Percentiles rank a stretch among this genome's conserved stretches.
phyloP scores from a whole-genome alignment of 2,888 invertebrate genomes.

The Lacanobia oleracea region DNA sequence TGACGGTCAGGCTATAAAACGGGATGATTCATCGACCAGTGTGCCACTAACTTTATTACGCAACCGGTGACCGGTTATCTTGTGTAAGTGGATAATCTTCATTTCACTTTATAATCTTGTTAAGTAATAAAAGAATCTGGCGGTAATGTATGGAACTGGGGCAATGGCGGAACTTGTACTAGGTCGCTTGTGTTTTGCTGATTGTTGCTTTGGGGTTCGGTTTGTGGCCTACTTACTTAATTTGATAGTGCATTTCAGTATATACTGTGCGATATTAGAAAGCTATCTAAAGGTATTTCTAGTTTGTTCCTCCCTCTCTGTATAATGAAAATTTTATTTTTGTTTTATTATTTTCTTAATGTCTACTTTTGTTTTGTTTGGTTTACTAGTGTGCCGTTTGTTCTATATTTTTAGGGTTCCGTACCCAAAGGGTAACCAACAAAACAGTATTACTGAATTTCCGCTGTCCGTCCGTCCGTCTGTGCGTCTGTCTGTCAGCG shows the following conservation, averaged over 20 bases:
- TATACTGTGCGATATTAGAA: too few species aligned
- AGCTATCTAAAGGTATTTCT: too few species aligned
- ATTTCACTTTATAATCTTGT: slow-evolving; percentile 63
- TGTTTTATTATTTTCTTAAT: too few species aligned
- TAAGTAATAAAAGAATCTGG: slow-evolving; percentile 40
- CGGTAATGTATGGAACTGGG: slow-evolving; percentile 46
- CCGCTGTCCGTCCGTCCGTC: too few species aligned
- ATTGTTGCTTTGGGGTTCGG: slow-evolving; percentile 5
- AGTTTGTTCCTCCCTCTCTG: not conserved
- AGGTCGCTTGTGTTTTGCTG: slow-evolving; percentile 14
- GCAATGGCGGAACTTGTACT: slow-evolving; percentile 15
- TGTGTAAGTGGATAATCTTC: slow-evolving; percentile 60
- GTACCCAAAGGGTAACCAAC: too few species aligned
- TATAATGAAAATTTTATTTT: too few species aligned
- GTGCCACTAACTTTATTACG: slow-evolving; percentile 60
- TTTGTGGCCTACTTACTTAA: slow-evolving; percentile 1
- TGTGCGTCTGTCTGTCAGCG: too few species aligned
- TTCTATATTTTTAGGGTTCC: too few species aligned
- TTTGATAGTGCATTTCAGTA: not conserved
- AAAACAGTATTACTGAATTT: too few species aligned
- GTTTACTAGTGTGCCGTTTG: too few species aligned
- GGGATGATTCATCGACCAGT: slow-evolving; percentile 63
- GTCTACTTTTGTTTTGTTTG: too few species aligned
- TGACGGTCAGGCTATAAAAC: slow-evolving; percentile 61
- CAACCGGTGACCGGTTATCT: slow-evolving; percentile 61